Evolutionary conservation across 2,797 vertebrate genomes (phyloP), one percentile per base, ranked within the genome.

Genomic region (Gila robusta): DNA sequence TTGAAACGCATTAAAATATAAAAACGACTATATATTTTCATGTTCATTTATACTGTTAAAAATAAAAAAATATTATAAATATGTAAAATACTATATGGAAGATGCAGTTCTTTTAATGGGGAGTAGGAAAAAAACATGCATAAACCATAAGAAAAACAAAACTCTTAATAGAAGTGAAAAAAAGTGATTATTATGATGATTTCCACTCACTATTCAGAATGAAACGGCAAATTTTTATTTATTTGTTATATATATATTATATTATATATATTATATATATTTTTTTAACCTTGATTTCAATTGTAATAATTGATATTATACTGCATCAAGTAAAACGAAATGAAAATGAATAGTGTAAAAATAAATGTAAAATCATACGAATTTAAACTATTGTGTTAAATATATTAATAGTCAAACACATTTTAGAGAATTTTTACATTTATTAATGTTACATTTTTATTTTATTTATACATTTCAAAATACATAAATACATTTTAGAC

Each of bases 191-290:
- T 71, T 1, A 3, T 41, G 10, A 41, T 70, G 5, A 41, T 12
- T 37, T 69, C 19, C 6, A 21, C 35, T 69, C 35, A 21, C 7
- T 69, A 37, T 37, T 23, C 11, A 23, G 67, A 70, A 70, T 23
- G 5, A 12, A 23, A 12, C 0, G 0, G 12, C 2, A 16, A 12
- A 64, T 69, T 23, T 23, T 0, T 6, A 12, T 11, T 41, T 1
- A 14, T 70, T 12, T 71, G 12, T 71, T 35, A 35, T 35, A 35
- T 35, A 35, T 35, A 35, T 35, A 35, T 35, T 35, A 35, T 35
- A 35, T 35, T 35, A 35, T 35, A 35, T 35, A 35, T 35, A 35
- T 35, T 35, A 35, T 35, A 35, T 35, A 35, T 35, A 35, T 35
- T 4, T 35, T 67, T 17, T 47, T 47, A 9, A 23, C 19, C 52